These are phyloP conservation scores for Lepidonotus clava DNA, from an alignment of 2,888 invertebrate genomes.

Conservation along the genomic window DNA sequence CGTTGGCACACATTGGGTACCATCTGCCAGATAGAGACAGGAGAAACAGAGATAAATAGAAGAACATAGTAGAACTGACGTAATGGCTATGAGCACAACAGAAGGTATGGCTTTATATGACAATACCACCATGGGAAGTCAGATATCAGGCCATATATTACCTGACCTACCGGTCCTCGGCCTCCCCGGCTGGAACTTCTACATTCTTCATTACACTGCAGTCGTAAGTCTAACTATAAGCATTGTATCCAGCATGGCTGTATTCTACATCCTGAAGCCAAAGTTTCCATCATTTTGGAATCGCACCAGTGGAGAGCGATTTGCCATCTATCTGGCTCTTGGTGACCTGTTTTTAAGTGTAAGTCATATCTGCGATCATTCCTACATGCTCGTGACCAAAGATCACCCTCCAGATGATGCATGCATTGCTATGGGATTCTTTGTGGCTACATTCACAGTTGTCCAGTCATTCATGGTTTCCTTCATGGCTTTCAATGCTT, in stretches of 20 bases:
- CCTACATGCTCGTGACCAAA: not conserved
- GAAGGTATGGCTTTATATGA: too few species aligned
- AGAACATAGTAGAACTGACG: too few species aligned
- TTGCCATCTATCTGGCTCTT: slow-evolving; percentile 56
- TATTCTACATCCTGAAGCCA: slow-evolving; percentile 17
- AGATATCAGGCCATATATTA: not conserved
- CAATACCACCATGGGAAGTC: too few species aligned
- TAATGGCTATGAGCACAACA: too few species aligned
- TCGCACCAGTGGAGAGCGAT: slow-evolving; percentile 36
- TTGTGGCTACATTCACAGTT: not conserved
- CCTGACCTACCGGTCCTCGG: slow-evolving; percentile 14
- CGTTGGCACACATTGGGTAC: too few species aligned
- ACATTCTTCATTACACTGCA: slow-evolving; percentile 34
- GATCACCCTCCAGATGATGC: slow-evolving; percentile 25
- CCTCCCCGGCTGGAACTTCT: slow-evolving; percentile 15
- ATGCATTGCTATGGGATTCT: slow-evolving; percentile 13
- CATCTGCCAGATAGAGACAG: too few species aligned
- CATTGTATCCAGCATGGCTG: not conserved
- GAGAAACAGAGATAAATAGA: too few species aligned
- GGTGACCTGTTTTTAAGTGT: slow-evolving; percentile 34
- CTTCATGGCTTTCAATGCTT: slow-evolving; percentile 35
- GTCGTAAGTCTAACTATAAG: slow-evolving; percentile 31
- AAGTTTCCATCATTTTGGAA: not conserved
- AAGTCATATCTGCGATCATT: slow-evolving; percentile 10
- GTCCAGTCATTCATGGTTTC: slow-evolving; percentile 45